phyloP scores from a whole-genome alignment of 2,888 invertebrate genomes.

The Drosophila leonis region DNA sequence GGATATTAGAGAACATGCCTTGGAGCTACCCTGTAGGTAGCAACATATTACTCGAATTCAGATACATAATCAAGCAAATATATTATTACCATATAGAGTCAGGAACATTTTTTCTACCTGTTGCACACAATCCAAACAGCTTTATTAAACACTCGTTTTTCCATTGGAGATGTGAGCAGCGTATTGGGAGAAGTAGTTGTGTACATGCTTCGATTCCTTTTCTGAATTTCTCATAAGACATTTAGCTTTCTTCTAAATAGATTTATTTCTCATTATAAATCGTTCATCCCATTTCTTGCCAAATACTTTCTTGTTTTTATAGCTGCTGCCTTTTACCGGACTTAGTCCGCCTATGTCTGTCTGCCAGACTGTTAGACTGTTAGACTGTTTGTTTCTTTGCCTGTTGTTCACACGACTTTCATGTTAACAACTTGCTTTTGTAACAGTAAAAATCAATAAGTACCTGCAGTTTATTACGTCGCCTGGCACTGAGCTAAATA shows the following conservation, averaged over 20 bases:
- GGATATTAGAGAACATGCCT: neutral
- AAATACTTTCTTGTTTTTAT: constrained; percentile 49
- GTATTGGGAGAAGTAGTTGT: constrained; percentile 5
- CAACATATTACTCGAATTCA: neutral
- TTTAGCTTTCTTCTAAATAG: constrained; percentile 20
- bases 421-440: constrained; percentile 75
- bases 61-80: neutral
- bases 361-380: constrained; percentile 13
- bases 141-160: neutral
- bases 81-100: constrained; percentile 8
- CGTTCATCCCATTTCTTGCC: constrained; percentile 43
- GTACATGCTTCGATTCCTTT: constrained; percentile 20
- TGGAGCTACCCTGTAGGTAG: neutral
- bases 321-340: constrained; percentile 56
- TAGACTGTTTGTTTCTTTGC: constrained; percentile 43
- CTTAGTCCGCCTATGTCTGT: constrained; percentile 21
- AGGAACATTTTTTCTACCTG: neutral
- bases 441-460: constrained; percentile 79
- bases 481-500: constrained; percentile 72
- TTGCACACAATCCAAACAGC: neutral
- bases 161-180: neutral
- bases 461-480: constrained; percentile 76
- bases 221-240: constrained; percentile 20
- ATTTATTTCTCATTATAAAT: constrained; percentile 52
- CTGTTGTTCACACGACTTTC: constrained; percentile 77